phyloP scores from a whole-genome alignment of 1,140 invertebrate species.

The Habropoda laboriosa region DNA sequence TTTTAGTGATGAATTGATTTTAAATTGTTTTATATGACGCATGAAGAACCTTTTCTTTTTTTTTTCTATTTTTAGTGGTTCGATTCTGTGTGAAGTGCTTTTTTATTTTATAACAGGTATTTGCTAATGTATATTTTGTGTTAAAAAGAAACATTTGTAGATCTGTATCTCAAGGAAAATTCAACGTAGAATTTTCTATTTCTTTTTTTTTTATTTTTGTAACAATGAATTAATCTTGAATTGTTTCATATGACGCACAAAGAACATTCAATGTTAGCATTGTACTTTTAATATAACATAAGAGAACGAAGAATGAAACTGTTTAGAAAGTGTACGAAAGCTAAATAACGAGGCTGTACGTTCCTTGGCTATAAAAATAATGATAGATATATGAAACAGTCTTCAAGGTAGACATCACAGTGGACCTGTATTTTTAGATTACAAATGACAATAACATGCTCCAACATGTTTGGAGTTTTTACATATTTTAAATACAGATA shows the following conservation, averaged over 20 bases:
- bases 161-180: no score
- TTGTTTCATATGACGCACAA: not conserved
- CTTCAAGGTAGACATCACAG: not conserved
- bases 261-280: not conserved
- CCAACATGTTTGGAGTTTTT: not conserved
- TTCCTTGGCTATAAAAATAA: constrained; percentile 10
- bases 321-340: no score
- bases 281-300: not conserved
- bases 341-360: not conserved
- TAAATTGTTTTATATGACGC: not conserved
- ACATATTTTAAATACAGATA: not conserved
- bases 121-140: no score
- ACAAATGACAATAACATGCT: not conserved
- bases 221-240: not conserved
- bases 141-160: no score
- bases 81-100: not conserved
- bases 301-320: no score
- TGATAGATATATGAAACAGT: not conserved
- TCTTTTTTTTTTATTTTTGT: not conserved
- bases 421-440: constrained; percentile 15
- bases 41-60: not conserved
- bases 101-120: no score
- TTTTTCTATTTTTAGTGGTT: not conserved
- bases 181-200: not conserved
- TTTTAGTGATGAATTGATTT: not conserved